These are phyloP conservation scores for Camponotus fellah DNA, from an alignment of 2,888 invertebrate genomes.

Conservation along the genomic window DNA sequence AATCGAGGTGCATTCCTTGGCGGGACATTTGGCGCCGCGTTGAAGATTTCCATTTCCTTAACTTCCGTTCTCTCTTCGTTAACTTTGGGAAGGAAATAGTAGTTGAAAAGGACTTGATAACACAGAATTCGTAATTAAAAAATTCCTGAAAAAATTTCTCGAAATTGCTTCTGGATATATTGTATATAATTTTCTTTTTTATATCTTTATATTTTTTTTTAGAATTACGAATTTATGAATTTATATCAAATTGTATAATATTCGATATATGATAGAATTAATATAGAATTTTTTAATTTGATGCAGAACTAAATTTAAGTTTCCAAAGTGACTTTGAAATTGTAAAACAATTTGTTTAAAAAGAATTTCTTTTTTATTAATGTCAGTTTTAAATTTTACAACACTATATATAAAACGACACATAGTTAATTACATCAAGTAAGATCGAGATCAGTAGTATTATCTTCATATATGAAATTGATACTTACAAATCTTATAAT, in stretches of 20 bases:
- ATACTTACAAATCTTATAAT: too few species aligned
- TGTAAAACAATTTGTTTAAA: too few species aligned
- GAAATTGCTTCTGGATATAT: not conserved
- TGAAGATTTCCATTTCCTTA: conserved; percentile 35
- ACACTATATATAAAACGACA: not conserved
- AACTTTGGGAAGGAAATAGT: not conserved
- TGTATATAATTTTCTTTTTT: not conserved
- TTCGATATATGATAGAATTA: not conserved
- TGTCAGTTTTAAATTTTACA: not conserved
- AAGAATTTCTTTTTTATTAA: not conserved
- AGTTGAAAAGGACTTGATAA: not conserved
- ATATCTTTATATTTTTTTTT: not conserved
- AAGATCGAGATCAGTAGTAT: too few species aligned
- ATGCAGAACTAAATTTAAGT: not conserved
- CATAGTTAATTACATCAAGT: not conserved
- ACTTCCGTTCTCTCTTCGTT: too few species aligned
- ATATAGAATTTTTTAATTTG: not conserved
- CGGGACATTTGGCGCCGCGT: conserved; percentile 32
- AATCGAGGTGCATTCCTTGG: conserved; percentile 40
- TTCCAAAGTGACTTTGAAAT: not conserved
- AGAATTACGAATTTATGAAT: not conserved
- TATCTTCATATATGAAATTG: too few species aligned
- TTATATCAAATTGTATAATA: too few species aligned
- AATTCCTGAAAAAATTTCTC: not conserved
- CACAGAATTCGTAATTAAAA: not conserved